A percentile compares a stretch with the other conserved stretches of the same genome.
phyloP scores from a whole-genome alignment of 2,888 invertebrate genomes.

The Ariolimax columbianus region DNA sequence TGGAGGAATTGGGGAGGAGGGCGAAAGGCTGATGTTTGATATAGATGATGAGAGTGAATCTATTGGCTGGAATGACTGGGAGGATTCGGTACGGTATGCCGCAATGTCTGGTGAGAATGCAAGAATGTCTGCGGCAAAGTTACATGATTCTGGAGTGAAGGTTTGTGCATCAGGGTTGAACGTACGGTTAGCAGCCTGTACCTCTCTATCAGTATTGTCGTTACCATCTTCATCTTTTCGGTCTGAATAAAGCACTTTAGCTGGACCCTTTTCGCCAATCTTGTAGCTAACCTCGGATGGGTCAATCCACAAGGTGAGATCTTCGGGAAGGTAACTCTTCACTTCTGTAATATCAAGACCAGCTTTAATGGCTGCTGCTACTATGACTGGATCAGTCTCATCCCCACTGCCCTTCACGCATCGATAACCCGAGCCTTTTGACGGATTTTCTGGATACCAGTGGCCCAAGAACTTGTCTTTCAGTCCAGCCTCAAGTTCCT shows the following conservation, averaged over 20 bases:
- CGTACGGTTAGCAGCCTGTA: slow-evolving; percentile 90
- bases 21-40: slow-evolving; percentile 83
- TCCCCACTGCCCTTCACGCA: slow-evolving; percentile 96
- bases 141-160: slow-evolving; percentile 88
- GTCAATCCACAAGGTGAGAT: slow-evolving; percentile 98
- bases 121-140: slow-evolving; percentile 20
- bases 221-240: slow-evolving; percentile 62
- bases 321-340: slow-evolving; percentile 94
- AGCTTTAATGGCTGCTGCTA: slow-evolving; percentile 92
- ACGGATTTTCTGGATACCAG: slow-evolving; percentile 98
- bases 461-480: slow-evolving; percentile 94
- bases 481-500: slow-evolving; percentile 95
- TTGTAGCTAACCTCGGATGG: slow-evolving; percentile 94
- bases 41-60: slow-evolving; percentile 84
- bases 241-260: slow-evolving; percentile 85
- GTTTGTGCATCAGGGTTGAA: slow-evolving; percentile 96
- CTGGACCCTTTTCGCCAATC: slow-evolving; percentile 96
- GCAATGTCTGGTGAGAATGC: slow-evolving; percentile 36
- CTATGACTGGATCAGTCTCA: slow-evolving; percentile 91
- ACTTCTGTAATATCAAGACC: slow-evolving; percentile 96
- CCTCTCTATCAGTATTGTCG: slow-evolving; percentile 77
- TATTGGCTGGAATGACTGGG: slow-evolving; percentile 87
- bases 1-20: slow-evolving; percentile 62
- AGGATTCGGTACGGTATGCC: slow-evolving; percentile 38
- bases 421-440: slow-evolving; percentile 96